Base-by-base conservation (phyloP, 2,888 invertebrate species). In the Drosophila prostipennis region DNA sequence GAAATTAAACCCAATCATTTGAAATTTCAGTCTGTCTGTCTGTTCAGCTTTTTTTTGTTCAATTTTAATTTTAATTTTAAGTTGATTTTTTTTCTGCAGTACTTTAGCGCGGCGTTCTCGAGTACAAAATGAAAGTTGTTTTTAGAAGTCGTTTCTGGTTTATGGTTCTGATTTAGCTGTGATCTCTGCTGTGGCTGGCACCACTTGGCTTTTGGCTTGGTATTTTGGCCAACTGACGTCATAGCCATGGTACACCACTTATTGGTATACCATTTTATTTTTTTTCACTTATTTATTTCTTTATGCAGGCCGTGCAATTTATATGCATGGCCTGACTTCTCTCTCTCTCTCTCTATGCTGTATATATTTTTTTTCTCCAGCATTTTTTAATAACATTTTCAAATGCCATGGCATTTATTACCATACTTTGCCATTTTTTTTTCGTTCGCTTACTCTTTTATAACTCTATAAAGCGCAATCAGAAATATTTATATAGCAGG, bases 361-460 rank as follows among this genome's bases (percentile, higher is more conserved):
- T 49, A 43, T 49, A 43, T 39, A 7, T 70, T 37, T 70, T 48
- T 48, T 60, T 60, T 55, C 61, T 19, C 23, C 40, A 42, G 46
- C 39, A 46, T 48, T 58, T 63, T 87, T 79, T 79, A 82, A 80
- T 80, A 86, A 76, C 78, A 73, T 87, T 83, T 83, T 80, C 65
- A 87, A 85, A 88, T 83, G 88, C 87, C 87, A 83, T 80, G 84
- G 78, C 84, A 84, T 84, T 84, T 86, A 84, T 84, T 87, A 85
- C 77, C 86, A 87, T 85, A 82, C 77, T 85, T 69, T 79, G 80
- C 63, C 45, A 54, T 57, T 54, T 54, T 32, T 60, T 57, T 19
- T 19, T 19, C 2, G 19, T 19, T 19, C 32, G 34, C 48, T 59
- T 37, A 55, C 63, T 57, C 78, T 77, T 79, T 87, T 76, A 82